A percentile compares a stretch with the other conserved stretches of the same genome.
Conservation (phyloP, 2,797 vertebrate species). For the Aldrovandia affinis region DNA sequence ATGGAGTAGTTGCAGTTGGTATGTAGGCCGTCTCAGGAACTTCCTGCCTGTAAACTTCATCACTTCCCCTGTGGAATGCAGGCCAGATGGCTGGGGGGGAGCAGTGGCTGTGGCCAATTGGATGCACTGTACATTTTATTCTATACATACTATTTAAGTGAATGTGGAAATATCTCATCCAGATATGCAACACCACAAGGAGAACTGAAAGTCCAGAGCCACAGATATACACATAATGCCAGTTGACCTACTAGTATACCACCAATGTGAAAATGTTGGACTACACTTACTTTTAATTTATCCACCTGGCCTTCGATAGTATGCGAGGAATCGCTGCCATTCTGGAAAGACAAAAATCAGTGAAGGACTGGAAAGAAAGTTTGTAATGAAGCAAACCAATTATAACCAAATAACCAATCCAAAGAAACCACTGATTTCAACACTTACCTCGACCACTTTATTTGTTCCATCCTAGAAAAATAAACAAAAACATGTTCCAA, state of each 20-base stretch:
- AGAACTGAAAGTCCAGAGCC: neutral
- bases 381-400: neutral
- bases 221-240: neutral
- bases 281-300: slow-evolving; percentile 71
- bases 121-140: neutral
- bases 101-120: neutral
- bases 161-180: neutral
- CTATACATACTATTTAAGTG: neutral
- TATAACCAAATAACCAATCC: neutral
- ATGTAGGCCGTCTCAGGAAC: slow-evolving; percentile 6
- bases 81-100: neutral
- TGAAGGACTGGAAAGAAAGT: neutral
- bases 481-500: slow-evolving; percentile 44
- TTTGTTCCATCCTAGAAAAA: slow-evolving; percentile 77
- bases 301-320: slow-evolving; percentile 67
- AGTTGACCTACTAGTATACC: neutral
- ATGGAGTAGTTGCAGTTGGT: slow-evolving; percentile 8
- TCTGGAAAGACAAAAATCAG: slow-evolving; percentile 65
- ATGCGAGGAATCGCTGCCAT: slow-evolving; percentile 71
- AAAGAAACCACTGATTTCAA: neutral
- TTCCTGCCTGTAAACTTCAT: slow-evolving; percentile 11
- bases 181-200: neutral
- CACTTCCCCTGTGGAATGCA: neutral
- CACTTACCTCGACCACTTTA: slow-evolving; percentile 76
- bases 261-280: neutral